Percentiles rank a stretch among this genome's conserved stretches.
phyloP scores from a whole-genome alignment of 2,888 invertebrate species.

The Latrodectus elegans region DNA sequence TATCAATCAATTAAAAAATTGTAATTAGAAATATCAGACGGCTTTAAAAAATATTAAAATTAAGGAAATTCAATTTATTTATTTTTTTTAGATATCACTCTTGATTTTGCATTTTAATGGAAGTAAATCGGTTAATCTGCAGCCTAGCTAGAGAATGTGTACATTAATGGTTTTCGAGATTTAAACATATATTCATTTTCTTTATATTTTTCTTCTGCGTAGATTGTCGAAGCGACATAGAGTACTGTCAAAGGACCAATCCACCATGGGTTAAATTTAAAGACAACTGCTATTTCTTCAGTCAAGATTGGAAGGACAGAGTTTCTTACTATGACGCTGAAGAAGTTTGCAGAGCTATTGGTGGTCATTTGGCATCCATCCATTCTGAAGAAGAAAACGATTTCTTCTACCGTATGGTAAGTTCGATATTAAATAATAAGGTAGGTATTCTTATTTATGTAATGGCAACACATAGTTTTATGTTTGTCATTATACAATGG shows the following conservation, averaged over 20 bases:
- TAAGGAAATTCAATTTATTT: no score
- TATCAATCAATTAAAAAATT: no score
- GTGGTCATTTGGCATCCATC: slow-evolving; percentile 52
- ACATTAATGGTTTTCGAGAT: no score
- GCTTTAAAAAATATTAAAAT: no score
- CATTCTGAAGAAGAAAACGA: slow-evolving; percentile 61
- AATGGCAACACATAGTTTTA: no score
- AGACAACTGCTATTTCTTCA: slow-evolving; percentile 50
- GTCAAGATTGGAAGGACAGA: background rate
- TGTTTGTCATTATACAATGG: no score
- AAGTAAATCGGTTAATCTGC: no score
- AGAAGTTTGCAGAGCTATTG: slow-evolving; percentile 45
- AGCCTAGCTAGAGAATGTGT: no score
- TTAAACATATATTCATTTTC: background rate
- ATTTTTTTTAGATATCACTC: no score
- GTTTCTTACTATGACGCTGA: slow-evolving; percentile 61
- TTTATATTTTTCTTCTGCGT: background rate
- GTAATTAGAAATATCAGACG: no score
- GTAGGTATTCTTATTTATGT: no score
- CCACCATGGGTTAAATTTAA: slow-evolving; percentile 53
- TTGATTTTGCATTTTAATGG: no score
- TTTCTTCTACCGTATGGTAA: slow-evolving; percentile 47
- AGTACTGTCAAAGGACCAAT: slow-evolving; percentile 33
- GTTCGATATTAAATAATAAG: background rate
- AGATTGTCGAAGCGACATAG: slow-evolving; percentile 18